phyloP scores from a whole-genome alignment of 1,140 invertebrate genomes.

The Vanessa atalanta region DNA sequence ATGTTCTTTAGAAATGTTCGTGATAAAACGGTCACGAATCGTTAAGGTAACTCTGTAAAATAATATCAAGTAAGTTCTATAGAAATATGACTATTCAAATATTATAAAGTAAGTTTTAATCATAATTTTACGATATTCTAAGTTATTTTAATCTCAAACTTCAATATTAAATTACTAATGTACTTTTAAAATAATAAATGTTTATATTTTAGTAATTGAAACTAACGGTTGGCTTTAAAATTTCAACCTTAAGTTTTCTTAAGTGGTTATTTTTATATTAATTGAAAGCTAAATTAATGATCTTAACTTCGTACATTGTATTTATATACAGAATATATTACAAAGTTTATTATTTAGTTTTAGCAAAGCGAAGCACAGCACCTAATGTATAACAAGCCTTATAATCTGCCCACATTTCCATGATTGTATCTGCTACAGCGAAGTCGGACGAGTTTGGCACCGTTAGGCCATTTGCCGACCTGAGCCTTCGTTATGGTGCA shows the following conservation, averaged over 20 bases:
- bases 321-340: background rate
- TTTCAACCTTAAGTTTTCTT: too few relatives aligned
- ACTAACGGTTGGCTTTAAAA: too few relatives aligned
- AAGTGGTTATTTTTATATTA: too few relatives aligned
- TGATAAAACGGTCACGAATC: constrained; percentile 1
- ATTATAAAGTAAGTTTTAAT: background rate
- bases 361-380: background rate
- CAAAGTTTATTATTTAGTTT: background rate
- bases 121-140: background rate
- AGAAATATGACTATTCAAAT: background rate
- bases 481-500: constrained; percentile 9
- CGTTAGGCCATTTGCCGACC: constrained; percentile 29
- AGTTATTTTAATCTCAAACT: too few relatives aligned
- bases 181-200: too few relatives aligned
- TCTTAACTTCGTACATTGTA: background rate
- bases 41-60: background rate
- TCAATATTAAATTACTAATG: too few relatives aligned
- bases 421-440: constrained; percentile 7
- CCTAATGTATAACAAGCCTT: background rate
- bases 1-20: constrained; percentile 6
- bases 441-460: constrained; percentile 18
- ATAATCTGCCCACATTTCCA: constrained; percentile 2
- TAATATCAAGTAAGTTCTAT: background rate
- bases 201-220: too few relatives aligned
- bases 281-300: too few relatives aligned